A percentile compares a stretch with the other conserved stretches of the same genome.
Evolutionary conservation across 1,140 invertebrate genomes (phyloP).

Genomic region (Drosophila simulans): DNA sequence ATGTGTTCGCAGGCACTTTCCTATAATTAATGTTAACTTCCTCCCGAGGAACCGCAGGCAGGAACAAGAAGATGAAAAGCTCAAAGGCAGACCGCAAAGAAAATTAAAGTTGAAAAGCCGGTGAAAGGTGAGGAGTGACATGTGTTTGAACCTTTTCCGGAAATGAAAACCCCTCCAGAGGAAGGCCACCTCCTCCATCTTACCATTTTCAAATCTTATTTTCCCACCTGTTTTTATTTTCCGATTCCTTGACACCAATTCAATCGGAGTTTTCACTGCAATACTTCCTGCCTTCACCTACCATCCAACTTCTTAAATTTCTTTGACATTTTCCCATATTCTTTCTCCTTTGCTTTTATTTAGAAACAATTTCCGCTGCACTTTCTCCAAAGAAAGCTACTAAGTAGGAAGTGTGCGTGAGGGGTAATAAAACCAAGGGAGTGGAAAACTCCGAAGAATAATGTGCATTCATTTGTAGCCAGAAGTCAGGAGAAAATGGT

Average conservation of each 20-base stretch:
- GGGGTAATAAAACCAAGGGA: neutral
- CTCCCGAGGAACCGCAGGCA: conserved; percentile 2
- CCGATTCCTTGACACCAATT: conserved; percentile 31
- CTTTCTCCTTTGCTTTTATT: conserved; percentile 23
- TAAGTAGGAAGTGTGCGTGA: neutral
- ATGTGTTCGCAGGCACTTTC: conserved; percentile 47
- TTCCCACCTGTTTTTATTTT: conserved; percentile 6
- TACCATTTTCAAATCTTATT: neutral
- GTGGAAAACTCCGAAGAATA: conserved; percentile 10
- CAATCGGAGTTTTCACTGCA: conserved; percentile 22
- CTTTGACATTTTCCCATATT: no score
- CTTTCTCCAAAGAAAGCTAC: conserved; percentile 6
- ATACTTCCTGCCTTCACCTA: conserved; percentile 7
- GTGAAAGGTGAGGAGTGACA: conserved; percentile 28
- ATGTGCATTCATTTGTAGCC: conserved; percentile 28
- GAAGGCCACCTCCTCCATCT: neutral
- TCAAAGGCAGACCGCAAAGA: conserved; percentile 19
- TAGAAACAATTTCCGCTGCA: conserved; percentile 51
- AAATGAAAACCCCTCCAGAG: conserved; percentile 18
- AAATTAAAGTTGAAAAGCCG: conserved; percentile 33
- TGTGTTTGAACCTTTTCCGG: conserved; percentile 32
- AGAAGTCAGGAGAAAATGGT: neutral
- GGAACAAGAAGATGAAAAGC: conserved; percentile 11
- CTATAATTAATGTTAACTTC: conserved; percentile 53
- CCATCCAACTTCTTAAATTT: no score